Percentiles rank a stretch among this genome's conserved stretches.
phyloP scores from a whole-genome alignment of 2,113 vertebrate genomes.

The Paracanthobrama guichenoti region DNA sequence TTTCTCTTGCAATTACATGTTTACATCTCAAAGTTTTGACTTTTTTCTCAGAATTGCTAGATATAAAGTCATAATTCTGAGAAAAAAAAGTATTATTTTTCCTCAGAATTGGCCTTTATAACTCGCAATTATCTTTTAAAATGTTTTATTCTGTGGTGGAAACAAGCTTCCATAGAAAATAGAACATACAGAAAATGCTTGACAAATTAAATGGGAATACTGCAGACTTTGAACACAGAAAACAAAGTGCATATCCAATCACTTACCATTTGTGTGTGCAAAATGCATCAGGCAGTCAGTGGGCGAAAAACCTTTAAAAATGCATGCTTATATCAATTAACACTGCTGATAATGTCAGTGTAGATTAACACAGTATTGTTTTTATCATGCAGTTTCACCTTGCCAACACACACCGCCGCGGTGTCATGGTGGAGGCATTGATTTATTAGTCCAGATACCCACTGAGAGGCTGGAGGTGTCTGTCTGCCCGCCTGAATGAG shows the following conservation, averaged over 20 bases:
- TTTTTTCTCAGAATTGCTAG: no score
- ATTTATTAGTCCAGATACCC: slow-evolving; percentile 51
- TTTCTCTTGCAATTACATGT: no score
- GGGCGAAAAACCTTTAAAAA: not conserved
- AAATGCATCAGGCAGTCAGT: not conserved
- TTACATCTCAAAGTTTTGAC: no score
- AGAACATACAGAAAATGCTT: no score
- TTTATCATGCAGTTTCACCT: slow-evolving; percentile 1
- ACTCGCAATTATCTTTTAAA: no score
- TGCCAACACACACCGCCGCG: not conserved
- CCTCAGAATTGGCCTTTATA: no score
- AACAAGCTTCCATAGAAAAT: no score
- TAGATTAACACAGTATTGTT: not conserved
- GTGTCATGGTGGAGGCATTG: slow-evolving; percentile 41
- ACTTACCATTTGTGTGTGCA: no score
- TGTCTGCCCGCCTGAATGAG: slow-evolving; percentile 53
- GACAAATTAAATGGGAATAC: no score
- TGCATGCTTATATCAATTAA: not conserved
- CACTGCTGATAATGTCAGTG: not conserved
- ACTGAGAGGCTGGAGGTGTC: slow-evolving; percentile 33
- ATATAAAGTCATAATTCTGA: no score
- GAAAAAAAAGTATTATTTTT: no score
- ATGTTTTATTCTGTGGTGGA: no score
- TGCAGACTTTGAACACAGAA: not conserved
- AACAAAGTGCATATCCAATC: not conserved